These are phyloP conservation scores for Brachyptera risi DNA, from an alignment of 2,888 invertebrate species.

Conservation along the genomic window DNA sequence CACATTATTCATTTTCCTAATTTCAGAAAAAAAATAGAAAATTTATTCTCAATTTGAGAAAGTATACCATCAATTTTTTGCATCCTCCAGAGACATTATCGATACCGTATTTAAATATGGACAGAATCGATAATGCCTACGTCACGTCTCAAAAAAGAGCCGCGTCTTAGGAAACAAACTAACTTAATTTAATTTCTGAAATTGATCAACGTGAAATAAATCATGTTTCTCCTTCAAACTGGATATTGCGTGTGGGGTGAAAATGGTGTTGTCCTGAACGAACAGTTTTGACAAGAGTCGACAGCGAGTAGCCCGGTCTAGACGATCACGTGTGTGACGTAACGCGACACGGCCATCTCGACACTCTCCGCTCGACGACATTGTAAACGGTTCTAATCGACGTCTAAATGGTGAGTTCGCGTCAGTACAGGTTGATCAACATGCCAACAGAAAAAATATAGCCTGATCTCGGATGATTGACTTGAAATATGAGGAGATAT, in stretches of 20 bases:
- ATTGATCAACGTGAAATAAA: background rate
- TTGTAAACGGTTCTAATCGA: constrained; percentile 14
- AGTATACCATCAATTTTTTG: no score
- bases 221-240: background rate
- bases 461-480: constrained; percentile 21
- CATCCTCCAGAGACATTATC: no score
- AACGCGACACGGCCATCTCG: constrained; percentile 13
- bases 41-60: no score
- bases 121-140: no score
- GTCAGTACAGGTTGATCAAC: constrained; percentile 6
- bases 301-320: no score
- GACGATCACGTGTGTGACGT: constrained; percentile 23
- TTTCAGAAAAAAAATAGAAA: no score
- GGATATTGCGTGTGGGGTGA: background rate
- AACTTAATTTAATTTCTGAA: no score
- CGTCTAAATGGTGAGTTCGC: constrained; percentile 12
- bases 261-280: background rate
- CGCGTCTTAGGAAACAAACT: no score
- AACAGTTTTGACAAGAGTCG: constrained; percentile 20
- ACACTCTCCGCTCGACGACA: no score
- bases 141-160: no score
- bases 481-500: constrained; percentile 23
- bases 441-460: background rate
- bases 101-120: no score
- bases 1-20: no score